Base-by-base conservation (phyloP, 2,888 invertebrate species). In the Hylaea fasciaria region DNA sequence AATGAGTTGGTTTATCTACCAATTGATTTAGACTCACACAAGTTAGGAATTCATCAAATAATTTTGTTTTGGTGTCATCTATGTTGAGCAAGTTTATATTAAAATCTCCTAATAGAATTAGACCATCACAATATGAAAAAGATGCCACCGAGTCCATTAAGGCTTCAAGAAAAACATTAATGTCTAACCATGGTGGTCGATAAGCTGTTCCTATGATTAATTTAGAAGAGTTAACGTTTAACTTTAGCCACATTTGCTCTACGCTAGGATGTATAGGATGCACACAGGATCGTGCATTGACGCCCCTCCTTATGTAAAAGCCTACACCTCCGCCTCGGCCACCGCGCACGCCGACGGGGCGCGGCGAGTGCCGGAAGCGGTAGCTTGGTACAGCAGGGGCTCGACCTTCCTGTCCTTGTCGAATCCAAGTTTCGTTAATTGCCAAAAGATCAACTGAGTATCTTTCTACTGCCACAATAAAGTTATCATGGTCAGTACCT, bases 321-420 rank as follows among this genome's bases (percentile, higher is more conserved):
- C 61, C 70, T 9, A 67, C 65, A 0, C 70, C 66, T 5, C 68
- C 66, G 0, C 70, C n/a, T n/a, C n/a, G n/a, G n/a, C n/a, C n/a
- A n/a, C n/a, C n/a, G n/a, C n/a, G n/a, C n/a, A n/a, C n/a, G n/a
- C n/a, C n/a, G n/a, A n/a, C n/a, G n/a, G n/a, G n/a, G n/a, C n/a
- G n/a, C n/a, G n/a, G n/a, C n/a, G n/a, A n/a, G n/a, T n/a, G n/a
- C n/a, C n/a, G n/a, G n/a, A n/a, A n/a, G n/a, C n/a, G n/a, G n/a
- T n/a, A n/a, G n/a, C n/a, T n/a, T n/a, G n/a, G n/a, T n/a, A n/a
- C n/a, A n/a, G n/a, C n/a, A n/a, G n/a, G n/a, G n/a, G n/a, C n/a
- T n/a, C n/a, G n/a, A n/a, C n/a, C n/a, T n/a, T n/a, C n/a, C n/a
- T n/a, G n/a, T n/a, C 52, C 22, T 10, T 32, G 28, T 14, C 28